Evolutionary conservation across 35 echinoderm and acorn worm species (phyloP).

Genomic region (Heliocidaris tuberculata): DNA sequence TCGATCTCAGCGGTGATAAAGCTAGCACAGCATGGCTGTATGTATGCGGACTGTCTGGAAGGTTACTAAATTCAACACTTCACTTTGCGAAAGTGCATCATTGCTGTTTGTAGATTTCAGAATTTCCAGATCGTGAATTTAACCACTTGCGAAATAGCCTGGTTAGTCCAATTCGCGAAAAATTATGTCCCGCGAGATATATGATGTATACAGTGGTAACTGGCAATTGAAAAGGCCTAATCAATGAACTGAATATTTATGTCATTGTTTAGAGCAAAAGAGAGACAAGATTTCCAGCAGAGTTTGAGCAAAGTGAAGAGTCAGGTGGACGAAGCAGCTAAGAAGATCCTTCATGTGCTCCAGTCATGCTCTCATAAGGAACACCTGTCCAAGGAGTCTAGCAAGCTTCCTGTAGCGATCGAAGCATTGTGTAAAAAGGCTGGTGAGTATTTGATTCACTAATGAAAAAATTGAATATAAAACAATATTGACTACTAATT

Average conservation of each 20-base stretch:
- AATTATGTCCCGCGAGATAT: too few species aligned
- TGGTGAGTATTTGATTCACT: constrained; percentile 47
- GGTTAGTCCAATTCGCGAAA: too few species aligned
- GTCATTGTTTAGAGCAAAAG: constrained; percentile 27
- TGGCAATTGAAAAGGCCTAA: background rate
- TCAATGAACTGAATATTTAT: background rate
- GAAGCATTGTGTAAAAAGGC: constrained; percentile 52
- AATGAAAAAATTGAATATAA: background rate
- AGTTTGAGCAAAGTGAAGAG: constrained; percentile 67
- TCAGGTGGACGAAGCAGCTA: constrained; percentile 66
- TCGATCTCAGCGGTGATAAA: too few species aligned
- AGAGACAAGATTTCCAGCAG: constrained; percentile 57
- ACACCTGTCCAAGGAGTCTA: constrained; percentile 56
- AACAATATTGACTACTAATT: background rate
- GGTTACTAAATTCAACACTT: too few species aligned
- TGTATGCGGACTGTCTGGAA: too few species aligned
- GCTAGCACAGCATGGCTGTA: too few species aligned
- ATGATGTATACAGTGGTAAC: too few species aligned
- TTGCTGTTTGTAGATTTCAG: too few species aligned
- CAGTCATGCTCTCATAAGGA: constrained; percentile 61
- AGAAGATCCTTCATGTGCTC: constrained; percentile 48
- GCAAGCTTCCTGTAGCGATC: constrained; percentile 38
- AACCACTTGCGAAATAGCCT: too few species aligned
- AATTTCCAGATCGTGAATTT: too few species aligned
- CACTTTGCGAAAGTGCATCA: too few species aligned